Conservation (phyloP, 2,888 invertebrate genomes). For the Eledona agricola region DNA sequence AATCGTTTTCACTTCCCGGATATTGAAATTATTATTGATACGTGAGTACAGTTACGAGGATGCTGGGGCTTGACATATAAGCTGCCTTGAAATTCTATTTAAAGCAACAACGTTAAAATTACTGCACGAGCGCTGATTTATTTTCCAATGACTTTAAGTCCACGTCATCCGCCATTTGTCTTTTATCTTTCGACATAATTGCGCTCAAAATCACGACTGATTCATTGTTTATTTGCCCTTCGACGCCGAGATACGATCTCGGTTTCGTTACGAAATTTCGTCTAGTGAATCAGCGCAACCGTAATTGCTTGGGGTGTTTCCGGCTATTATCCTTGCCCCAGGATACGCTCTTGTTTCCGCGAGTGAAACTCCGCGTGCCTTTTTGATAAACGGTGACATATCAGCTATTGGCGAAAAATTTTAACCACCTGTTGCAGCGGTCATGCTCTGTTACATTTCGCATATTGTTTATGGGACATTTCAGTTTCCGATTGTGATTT, state of each 20-base stretch:
- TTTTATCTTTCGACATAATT: constrained; percentile 8
- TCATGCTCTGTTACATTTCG: constrained; percentile 27
- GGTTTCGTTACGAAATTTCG: constrained; percentile 13
- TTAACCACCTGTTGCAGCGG: constrained; percentile 25
- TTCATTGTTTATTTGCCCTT: constrained; percentile 18
- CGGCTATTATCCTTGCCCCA: constrained; percentile 22
- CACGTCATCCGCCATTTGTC: constrained; percentile 17
- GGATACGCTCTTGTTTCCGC: constrained; percentile 23
- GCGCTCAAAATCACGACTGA: constrained; percentile 2
- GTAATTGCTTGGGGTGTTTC: constrained; percentile 1
- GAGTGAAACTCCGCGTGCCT: constrained; percentile 14
- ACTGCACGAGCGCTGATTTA: constrained; percentile 23
- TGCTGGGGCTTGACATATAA: constrained; percentile 39
- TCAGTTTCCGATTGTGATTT: constrained; percentile 2
- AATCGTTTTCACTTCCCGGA: constrained; percentile 20
- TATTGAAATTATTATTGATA: constrained; percentile 28
- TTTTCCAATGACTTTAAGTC: constrained; percentile 15
- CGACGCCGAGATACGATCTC: constrained; percentile 8
- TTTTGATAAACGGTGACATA: constrained; percentile 9
- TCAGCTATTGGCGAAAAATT: constrained; percentile 12
- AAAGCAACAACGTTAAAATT: constrained; percentile 21
- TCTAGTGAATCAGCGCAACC: constrained; percentile 3
- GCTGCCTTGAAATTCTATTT: constrained; percentile 38
- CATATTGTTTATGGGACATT: constrained; percentile 23
- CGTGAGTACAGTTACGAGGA: constrained; percentile 41